These are phyloP conservation scores for Orthonyx spaldingii DNA, from an alignment of 2,113 vertebrate species.

Conservation along the genomic window DNA sequence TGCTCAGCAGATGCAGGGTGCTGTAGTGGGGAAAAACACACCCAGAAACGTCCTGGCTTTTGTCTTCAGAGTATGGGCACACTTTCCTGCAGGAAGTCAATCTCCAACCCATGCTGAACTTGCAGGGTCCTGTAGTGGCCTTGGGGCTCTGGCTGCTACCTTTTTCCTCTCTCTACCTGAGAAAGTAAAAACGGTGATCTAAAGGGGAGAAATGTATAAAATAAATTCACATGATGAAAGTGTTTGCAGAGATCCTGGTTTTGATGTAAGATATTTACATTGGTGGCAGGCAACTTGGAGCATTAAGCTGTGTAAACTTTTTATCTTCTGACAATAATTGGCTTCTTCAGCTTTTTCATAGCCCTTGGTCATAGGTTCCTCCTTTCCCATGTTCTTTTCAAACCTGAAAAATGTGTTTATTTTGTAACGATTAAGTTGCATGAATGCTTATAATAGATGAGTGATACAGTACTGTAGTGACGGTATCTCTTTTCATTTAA, in stretches of 20 bases:
- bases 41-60: not conserved
- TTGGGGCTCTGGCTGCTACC: not conserved
- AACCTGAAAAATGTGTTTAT: not conserved
- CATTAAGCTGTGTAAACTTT: not conserved
- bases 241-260: not conserved
- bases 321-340: not conserved
- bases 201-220: not conserved
- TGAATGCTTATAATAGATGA: not conserved
- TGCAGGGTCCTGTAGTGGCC: not conserved
- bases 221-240: not conserved
- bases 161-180: too few species aligned
- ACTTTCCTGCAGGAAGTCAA: not conserved
- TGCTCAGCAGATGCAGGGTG: not conserved
- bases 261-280: not conserved
- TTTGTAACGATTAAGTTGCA: not conserved
- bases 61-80: not conserved
- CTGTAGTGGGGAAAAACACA: not conserved
- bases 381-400: not conserved
- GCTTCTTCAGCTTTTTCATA: not conserved
- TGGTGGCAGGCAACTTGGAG: not conserved
- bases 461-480: not conserved
- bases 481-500: not conserved
- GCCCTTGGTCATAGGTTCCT: not conserved
- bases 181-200: not conserved
- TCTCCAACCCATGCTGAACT: rapidly evolving